Conservation (phyloP, 2,113 vertebrate species). For the Dascyllus trimaculatus region DNA sequence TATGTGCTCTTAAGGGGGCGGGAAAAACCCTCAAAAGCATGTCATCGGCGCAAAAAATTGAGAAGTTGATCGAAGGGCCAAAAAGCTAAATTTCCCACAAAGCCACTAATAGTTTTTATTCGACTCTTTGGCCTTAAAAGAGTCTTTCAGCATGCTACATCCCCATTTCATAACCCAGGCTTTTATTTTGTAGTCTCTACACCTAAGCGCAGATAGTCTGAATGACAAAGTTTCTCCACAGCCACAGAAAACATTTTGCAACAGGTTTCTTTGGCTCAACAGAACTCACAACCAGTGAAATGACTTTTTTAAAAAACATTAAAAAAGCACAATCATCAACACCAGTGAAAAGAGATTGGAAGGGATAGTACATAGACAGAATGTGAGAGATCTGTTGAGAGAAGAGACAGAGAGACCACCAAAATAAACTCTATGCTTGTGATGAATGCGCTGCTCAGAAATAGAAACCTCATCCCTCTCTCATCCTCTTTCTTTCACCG, state of each 20-base stretch:
- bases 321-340: conserved; percentile 4
- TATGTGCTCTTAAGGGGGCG: too few relatives aligned
- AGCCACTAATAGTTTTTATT: not conserved
- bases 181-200: not conserved
- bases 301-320: too few relatives aligned
- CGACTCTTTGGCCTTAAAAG: not conserved
- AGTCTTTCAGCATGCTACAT: not conserved
- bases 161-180: not conserved
- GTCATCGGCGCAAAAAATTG: too few relatives aligned
- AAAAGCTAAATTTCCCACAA: not conserved
- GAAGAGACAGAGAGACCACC: conserved; percentile 59
- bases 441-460: conserved; percentile 77
- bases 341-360: not conserved
- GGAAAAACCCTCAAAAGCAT: too few relatives aligned
- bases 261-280: not conserved
- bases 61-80: not conserved
- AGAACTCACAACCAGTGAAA: not conserved
- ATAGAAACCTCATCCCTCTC: conserved; percentile 79
- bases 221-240: not conserved
- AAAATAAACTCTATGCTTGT: conserved; percentile 71
- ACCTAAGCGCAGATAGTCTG: not conserved
- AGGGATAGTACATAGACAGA: conserved; percentile 10
- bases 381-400: conserved; percentile 15
- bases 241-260: conserved; percentile 15
- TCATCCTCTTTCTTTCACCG: conserved; percentile 57